Evolutionary conservation across 64 coral and sea anemone species (phyloP).

Genomic region (Platygyra sinensis): DNA sequence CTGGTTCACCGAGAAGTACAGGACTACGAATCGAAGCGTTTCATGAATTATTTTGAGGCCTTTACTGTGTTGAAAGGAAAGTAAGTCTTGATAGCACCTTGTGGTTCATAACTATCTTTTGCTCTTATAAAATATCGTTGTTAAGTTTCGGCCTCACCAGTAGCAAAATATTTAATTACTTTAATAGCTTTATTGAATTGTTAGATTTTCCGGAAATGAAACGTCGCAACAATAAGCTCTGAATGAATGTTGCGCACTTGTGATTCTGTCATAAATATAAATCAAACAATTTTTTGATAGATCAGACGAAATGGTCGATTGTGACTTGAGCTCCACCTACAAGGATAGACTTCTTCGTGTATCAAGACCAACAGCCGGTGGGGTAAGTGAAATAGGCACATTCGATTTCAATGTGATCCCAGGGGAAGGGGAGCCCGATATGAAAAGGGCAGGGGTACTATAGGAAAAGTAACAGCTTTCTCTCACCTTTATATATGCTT

Average conservation of each 20-base stretch:
- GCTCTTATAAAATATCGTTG: not conserved
- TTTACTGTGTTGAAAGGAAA: constrained; percentile 33
- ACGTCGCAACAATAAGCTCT: too few relatives aligned
- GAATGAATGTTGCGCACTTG: not conserved
- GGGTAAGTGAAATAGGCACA: not conserved
- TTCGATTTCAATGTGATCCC: not conserved
- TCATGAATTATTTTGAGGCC: constrained; percentile 12
- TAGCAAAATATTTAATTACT: too few relatives aligned
- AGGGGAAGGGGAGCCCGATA: too few relatives aligned
- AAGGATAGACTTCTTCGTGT: constrained; percentile 19
- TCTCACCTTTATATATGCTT: too few relatives aligned
- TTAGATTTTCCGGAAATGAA: too few relatives aligned
- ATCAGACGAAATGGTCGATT: not conserved
- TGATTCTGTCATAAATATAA: not conserved
- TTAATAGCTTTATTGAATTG: too few relatives aligned
- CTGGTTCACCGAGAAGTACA: constrained; percentile 37
- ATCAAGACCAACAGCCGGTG: not conserved
- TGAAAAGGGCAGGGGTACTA: not conserved
- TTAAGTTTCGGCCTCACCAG: too few relatives aligned
- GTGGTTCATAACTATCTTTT: not conserved
- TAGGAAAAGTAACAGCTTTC: too few relatives aligned
- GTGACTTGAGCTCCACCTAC: not conserved
- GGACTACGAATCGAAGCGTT: constrained; percentile 38
- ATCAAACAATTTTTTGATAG: not conserved
- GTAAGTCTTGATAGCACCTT: not conserved